These are phyloP conservation scores for Orycteropus afer DNA, from an alignment of 2,113 vertebrate species.

Conservation along the genomic window DNA sequence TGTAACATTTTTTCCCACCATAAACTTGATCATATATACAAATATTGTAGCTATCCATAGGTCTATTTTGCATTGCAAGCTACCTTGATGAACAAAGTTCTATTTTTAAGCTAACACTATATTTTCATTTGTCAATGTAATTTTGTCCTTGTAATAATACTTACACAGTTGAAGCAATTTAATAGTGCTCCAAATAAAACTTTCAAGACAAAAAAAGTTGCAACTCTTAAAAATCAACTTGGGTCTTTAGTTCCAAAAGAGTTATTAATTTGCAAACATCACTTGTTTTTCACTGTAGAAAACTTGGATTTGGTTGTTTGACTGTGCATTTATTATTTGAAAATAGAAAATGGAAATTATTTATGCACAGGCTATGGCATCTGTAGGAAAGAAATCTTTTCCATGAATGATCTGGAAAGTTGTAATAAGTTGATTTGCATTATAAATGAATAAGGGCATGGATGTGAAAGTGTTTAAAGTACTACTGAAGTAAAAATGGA, in stretches of 20 bases:
- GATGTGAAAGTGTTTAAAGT: background rate
- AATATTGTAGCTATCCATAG: background rate
- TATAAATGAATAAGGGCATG: conserved; percentile 3
- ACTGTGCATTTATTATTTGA: background rate
- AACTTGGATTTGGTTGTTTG: background rate
- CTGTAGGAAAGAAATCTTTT: conserved; percentile 30
- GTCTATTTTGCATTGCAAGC: conserved; percentile 46
- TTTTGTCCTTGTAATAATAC: background rate
- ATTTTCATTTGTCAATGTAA: conserved; percentile 52
- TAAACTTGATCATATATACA: background rate
- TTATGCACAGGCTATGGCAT: background rate
- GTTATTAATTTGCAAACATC: background rate
- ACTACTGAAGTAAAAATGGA: background rate
- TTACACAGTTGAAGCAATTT: conserved; percentile 40
- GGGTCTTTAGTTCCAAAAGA: background rate
- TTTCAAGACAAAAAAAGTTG: conserved; percentile 32
- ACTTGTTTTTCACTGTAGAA: background rate
- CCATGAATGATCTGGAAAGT: background rate
- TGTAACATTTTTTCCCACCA: background rate
- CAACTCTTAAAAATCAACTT: conserved; percentile 21
- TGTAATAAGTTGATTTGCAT: background rate
- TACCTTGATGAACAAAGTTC: conserved; percentile 7
- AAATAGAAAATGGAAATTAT: background rate
- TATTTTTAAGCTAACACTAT: conserved; percentile 57
- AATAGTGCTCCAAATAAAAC: conserved; percentile 41